Evolutionary conservation across 2,797 vertebrate genomes (phyloP).

Genomic region (Anguilla marmorata): DNA sequence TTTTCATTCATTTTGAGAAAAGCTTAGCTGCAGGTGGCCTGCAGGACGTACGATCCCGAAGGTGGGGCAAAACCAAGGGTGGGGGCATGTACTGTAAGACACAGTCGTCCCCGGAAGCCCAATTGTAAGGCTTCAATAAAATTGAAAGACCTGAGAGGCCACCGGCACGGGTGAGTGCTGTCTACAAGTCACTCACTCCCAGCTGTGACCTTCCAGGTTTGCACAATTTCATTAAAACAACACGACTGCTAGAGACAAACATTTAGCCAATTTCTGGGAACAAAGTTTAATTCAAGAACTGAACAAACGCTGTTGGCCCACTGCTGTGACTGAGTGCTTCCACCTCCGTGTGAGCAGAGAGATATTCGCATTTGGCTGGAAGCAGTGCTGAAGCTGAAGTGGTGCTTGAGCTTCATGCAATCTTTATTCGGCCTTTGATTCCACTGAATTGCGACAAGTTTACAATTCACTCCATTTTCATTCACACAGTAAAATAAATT

Average conservation of each 20-base stretch:
- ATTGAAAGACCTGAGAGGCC: not conserved
- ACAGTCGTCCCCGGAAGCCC: not conserved
- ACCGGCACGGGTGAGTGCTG: not conserved
- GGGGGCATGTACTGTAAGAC: not conserved
- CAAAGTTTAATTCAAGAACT: not conserved
- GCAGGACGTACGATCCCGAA: not conserved
- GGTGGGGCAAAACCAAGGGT: too few species aligned
- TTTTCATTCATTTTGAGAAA: not conserved
- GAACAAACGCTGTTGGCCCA: not conserved
- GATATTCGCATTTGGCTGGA: not conserved
- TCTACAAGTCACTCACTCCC: not conserved
- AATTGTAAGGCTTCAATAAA: not conserved
- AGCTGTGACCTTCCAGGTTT: not conserved
- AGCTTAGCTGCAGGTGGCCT: not conserved
- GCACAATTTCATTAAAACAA: not conserved
- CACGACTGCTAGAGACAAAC: not conserved
- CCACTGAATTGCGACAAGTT: not conserved
- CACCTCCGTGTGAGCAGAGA: not conserved
- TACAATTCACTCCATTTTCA: not conserved
- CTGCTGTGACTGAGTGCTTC: not conserved
- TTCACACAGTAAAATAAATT: not conserved
- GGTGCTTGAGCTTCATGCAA: not conserved
- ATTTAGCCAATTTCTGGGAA: not conserved
- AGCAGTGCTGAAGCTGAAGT: not conserved
- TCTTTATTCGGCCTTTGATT: not conserved